Conservation (phyloP, 2,113 vertebrate species). For the Xyliphius kryptos region DNA sequence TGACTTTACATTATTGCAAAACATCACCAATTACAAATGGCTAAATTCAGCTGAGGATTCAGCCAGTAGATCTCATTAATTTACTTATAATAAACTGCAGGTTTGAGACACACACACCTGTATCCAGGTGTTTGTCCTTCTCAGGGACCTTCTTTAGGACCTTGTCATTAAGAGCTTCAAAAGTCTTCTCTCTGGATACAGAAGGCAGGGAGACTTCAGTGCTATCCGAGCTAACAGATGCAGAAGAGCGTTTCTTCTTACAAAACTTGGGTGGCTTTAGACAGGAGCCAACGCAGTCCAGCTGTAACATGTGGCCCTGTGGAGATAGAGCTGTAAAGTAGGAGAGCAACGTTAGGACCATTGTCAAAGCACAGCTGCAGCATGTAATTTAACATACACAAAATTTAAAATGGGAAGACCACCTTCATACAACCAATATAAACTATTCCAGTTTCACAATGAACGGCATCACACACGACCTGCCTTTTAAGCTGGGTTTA, state of each 20-base stretch:
- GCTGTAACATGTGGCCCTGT: conserved; percentile 53
- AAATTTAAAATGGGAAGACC: background rate
- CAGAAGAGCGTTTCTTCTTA: conserved; percentile 59
- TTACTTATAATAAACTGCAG: too few relatives aligned
- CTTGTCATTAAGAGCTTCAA: conserved; percentile 61
- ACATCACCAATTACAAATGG: too few relatives aligned
- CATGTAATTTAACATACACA: background rate
- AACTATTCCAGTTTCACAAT: too few relatives aligned
- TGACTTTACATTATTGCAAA: too few relatives aligned
- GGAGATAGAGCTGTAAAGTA: conserved; percentile 45
- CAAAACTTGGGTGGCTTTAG: conserved; percentile 56
- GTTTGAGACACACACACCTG: conserved; percentile 45
- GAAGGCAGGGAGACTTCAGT: conserved; percentile 52
- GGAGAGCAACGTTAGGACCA: background rate
- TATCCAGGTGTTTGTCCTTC: conserved; percentile 62
- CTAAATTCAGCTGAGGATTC: too few relatives aligned
- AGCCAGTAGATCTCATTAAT: too few relatives aligned
- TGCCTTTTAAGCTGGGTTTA: too few relatives aligned
- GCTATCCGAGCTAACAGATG: conserved; percentile 56
- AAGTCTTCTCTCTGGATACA: conserved; percentile 52
- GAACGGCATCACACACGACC: too few relatives aligned
- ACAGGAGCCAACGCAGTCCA: conserved; percentile 56
- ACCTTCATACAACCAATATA: too few relatives aligned
- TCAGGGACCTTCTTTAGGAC: conserved; percentile 60
- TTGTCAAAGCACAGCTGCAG: background rate